Base-by-base conservation (phyloP, 2,797 vertebrate genomes). In the Malurus splendens region DNA sequence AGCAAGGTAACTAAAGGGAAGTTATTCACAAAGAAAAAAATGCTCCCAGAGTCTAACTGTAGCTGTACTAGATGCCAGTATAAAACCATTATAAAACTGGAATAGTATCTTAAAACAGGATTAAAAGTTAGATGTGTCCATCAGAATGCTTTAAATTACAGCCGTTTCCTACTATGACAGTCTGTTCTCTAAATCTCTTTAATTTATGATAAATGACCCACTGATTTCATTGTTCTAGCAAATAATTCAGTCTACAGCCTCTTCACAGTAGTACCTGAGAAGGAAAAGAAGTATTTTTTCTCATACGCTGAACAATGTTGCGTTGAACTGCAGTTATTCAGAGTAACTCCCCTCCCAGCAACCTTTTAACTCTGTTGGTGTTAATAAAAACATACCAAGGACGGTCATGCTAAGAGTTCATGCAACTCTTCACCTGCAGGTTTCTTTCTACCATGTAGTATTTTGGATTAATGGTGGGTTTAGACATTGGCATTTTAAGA, bases 1-100 rank as follows among this genome's bases (percentile, higher is more conserved):
- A 96, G 97, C 89, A 99, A 98, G 98, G 99, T 99, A 95, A 90
- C 64, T 60, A 9, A 78, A 27, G 38, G 30, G 55, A 67, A 44
- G 14, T 48, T 82, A 56, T 19, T 75, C 11, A 22, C 10, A 36
- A 14, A 32, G 12, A 8, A 55, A 85, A 72, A 41, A 68, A 9
- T 24, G 22, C 5, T 50, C 54, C 30, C 28, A 14, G 7, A 38
- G 17, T 73, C 60, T 74, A 65, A 57, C 20, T 48, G 51, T 82
- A 55, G 28, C 20, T 72, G 9, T 59, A 4, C 51, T 50, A 4
- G 20, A 18, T 73, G 71, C 38, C 20, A 23, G 0, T 17, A 24
- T 78, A 66, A 39, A 78, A 36, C 27, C 48, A 5, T 78, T 33
- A 4, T 18, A 57, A 72, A 36, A 77, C 36, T 50, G 23, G 51